Percentiles rank a stretch among this genome's conserved stretches.
These are phyloP conservation scores for Leptestheria dahalacensis DNA, from an alignment of 1,140 invertebrate genomes.

Conservation along the genomic window DNA sequence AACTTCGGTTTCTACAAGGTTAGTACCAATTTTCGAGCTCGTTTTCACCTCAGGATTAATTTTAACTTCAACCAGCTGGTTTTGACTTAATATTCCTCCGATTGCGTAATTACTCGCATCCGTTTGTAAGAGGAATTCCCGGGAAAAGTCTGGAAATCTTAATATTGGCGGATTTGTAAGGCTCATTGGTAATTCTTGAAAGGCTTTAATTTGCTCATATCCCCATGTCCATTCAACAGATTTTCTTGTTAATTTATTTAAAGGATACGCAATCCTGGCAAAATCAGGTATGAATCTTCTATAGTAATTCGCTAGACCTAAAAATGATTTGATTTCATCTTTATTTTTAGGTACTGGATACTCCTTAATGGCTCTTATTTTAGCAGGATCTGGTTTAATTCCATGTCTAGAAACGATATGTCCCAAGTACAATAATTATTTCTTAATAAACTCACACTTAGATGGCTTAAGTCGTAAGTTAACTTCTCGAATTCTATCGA, in stretches of 20 bases:
- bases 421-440: conserved; percentile 27
- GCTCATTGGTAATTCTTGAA: too few relatives aligned
- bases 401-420: conserved; percentile 24
- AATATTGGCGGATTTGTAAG: too few relatives aligned
- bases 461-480: conserved; percentile 22
- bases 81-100: too few relatives aligned
- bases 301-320: conserved; percentile 25
- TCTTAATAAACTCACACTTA: conserved; percentile 28
- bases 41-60: too few relatives aligned
- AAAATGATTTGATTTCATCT: conserved; percentile 14
- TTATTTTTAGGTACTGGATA: conserved; percentile 25
- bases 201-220: conserved; percentile 16
- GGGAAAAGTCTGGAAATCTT: too few relatives aligned
- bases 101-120: too few relatives aligned
- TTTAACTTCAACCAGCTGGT: too few relatives aligned
- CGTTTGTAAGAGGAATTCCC: too few relatives aligned
- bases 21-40: too few relatives aligned
- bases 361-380: conserved; percentile 26
- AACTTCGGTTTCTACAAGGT: too few relatives aligned
- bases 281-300: conserved; percentile 25
- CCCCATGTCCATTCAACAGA: conserved; percentile 19
- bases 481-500: conserved; percentile 7
- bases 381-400: conserved; percentile 26
- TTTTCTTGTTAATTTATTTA: conserved; percentile 24
- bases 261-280: conserved; percentile 20